Conservation (phyloP, 2,113 vertebrate species). For the Hippocampus abdominalis region DNA sequence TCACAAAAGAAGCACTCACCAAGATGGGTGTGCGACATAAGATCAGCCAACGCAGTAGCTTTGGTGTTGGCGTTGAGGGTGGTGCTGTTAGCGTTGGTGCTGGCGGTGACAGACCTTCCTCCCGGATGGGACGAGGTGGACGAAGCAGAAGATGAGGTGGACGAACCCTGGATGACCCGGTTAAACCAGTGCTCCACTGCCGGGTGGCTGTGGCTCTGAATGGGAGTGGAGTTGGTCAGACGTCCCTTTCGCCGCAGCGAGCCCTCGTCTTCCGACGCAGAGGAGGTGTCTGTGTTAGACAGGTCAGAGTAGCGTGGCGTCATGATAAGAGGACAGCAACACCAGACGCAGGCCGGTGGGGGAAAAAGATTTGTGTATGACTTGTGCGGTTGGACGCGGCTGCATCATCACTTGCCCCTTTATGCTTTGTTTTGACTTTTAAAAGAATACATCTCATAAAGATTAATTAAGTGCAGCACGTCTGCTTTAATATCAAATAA, state of each 20-base stretch:
- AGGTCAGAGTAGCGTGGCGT: constrained; percentile 13
- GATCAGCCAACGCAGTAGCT: constrained; percentile 81
- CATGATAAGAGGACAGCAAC: not conserved
- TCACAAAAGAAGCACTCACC: constrained; percentile 78
- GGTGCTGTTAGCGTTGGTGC: constrained; percentile 60
- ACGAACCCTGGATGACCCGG: constrained; percentile 91
- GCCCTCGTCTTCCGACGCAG: constrained; percentile 96
- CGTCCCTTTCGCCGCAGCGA: constrained; percentile 87
- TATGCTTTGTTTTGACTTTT: too few relatives aligned
- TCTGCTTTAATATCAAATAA: too few relatives aligned
- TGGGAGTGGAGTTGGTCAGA: constrained; percentile 81
- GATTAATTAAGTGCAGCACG: too few relatives aligned
- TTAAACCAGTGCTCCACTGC: constrained; percentile 92
- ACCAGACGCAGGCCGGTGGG: not conserved
- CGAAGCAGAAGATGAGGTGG: constrained; percentile 96
- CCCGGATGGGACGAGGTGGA: constrained; percentile 96
- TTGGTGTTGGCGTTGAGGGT: constrained; percentile 76
- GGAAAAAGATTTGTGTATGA: not conserved
- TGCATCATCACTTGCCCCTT: too few relatives aligned
- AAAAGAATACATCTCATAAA: too few relatives aligned
- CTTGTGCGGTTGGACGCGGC: not conserved
- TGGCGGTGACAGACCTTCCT: constrained; percentile 78
- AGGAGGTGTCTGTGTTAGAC: constrained; percentile 90
- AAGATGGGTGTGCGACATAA: constrained; percentile 86
- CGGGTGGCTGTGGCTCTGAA: constrained; percentile 78